A percentile compares a stretch with the other conserved stretches of the same genome.
Evolutionary conservation across 2,797 vertebrate genomes (phyloP).

Genomic region (Heteromormyrus szaboi): DNA sequence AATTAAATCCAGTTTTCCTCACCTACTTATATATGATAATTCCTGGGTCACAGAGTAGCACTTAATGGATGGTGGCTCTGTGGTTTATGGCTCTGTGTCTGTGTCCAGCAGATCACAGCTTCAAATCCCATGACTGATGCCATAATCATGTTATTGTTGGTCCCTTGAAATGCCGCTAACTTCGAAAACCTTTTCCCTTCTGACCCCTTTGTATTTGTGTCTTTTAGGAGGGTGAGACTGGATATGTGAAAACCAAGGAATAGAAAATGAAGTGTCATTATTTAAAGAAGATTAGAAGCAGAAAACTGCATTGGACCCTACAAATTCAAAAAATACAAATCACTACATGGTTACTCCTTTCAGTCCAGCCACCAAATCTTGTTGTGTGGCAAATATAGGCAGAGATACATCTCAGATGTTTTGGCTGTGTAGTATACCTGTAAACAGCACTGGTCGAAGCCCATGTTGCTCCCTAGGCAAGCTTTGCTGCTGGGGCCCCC

Average conservation of each 20-base stretch:
- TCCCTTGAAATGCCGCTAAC: not conserved
- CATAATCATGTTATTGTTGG: not conserved
- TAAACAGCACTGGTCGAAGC: not conserved
- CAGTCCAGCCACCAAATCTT: not conserved
- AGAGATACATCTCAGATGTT: not conserved
- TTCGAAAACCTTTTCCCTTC: not conserved
- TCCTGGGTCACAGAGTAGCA: not conserved
- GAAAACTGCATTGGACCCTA: not conserved
- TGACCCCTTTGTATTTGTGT: not conserved
- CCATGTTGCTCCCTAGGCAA: not conserved
- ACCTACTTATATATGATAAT: not conserved
- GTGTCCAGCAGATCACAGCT: not conserved
- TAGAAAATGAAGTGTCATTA: not conserved
- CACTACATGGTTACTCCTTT: not conserved
- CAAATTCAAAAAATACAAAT: not conserved
- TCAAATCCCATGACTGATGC: not conserved
- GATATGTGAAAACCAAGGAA: not conserved
- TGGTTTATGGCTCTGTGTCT: not conserved
- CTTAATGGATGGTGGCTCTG: not conserved
- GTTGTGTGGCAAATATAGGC: not conserved
- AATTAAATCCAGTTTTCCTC: not conserved
- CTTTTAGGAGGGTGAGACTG: not conserved
- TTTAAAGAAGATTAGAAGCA: not conserved
- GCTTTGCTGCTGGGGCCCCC: not conserved
- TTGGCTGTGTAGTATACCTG: not conserved